phyloP scores from a whole-genome alignment of 2,113 vertebrate genomes.

The Rhizomys pruinosus region DNA sequence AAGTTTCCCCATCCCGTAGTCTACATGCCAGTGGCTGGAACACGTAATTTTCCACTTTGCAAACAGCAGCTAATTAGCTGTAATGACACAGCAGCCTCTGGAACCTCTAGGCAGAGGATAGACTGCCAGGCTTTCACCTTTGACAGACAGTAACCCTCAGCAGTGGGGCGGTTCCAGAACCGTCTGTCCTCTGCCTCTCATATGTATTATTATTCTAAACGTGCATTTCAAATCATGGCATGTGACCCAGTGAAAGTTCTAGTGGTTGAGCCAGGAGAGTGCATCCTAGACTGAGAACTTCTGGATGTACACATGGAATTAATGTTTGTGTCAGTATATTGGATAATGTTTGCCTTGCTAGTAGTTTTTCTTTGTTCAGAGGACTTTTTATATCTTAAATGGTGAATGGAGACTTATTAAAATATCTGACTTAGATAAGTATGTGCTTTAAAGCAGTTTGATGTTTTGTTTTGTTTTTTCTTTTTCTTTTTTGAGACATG shows the following conservation, averaged over 20 bases:
- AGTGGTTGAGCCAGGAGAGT: not conserved
- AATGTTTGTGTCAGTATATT: slow-evolving; percentile 37
- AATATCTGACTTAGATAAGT: slow-evolving; percentile 29
- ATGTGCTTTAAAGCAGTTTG: not conserved
- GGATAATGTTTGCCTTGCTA: slow-evolving; percentile 38
- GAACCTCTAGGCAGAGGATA: not conserved
- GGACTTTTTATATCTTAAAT: slow-evolving; percentile 28
- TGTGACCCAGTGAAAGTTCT: not conserved
- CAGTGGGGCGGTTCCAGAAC: not conserved
- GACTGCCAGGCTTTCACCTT: not conserved
- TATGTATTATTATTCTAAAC: not conserved
- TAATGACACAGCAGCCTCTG: slow-evolving; percentile 4
- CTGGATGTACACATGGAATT: not conserved
- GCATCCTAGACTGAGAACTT: not conserved
- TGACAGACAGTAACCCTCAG: not conserved
- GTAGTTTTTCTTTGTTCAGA: slow-evolving; percentile 34
- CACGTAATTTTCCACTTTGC: slow-evolving; percentile 39
- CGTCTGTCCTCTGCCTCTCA: not conserved
- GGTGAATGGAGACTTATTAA: slow-evolving; percentile 30
- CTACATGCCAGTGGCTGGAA: not conserved
- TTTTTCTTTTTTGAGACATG: not conserved
- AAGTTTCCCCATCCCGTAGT: not conserved
- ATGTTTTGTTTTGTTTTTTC: not conserved
- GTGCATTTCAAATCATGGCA: not conserved
- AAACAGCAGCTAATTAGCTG: slow-evolving; percentile 38